phyloP scores from a whole-genome alignment of 2,113 vertebrate species.

The Cryptotis parvus region DNA sequence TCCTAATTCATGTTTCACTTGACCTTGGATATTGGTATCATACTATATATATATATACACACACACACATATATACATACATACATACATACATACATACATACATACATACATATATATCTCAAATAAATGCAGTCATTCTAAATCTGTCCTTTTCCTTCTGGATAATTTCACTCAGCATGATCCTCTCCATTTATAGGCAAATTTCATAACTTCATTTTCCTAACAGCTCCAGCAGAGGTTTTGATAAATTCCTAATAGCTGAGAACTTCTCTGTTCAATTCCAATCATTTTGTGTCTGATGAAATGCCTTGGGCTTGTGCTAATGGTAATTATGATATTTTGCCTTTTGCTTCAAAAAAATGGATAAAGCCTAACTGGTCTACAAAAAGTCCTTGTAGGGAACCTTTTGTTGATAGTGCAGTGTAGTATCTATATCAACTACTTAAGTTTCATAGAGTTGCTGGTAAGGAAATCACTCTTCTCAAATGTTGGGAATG shows the following conservation, averaged over 20 bases:
- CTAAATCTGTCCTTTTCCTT: too few species aligned
- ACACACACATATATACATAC: too few species aligned
- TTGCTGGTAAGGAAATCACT: neutral
- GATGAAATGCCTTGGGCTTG: neutral
- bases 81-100: too few species aligned
- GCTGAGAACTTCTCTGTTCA: neutral
- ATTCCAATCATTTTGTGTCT: neutral
- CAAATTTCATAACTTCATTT: too few species aligned
- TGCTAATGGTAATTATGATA: neutral
- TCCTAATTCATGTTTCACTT: too few species aligned
- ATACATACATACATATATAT: too few species aligned
- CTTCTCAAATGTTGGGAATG: neutral
- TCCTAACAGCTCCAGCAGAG: too few species aligned
- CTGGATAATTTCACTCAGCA: too few species aligned
- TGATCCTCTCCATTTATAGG: too few species aligned
- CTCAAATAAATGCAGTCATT: too few species aligned
- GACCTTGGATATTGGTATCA: too few species aligned
- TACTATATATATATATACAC: too few species aligned
- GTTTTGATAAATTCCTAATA: conserved; percentile 17
- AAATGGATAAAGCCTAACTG: neutral
- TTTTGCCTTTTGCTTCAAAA: neutral
- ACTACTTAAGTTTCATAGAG: neutral
- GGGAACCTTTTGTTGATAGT: neutral
- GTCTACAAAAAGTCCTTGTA: neutral
- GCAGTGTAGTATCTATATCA: neutral